Conservation (phyloP, 2,113 vertebrate genomes). For the Turnix velox region DNA sequence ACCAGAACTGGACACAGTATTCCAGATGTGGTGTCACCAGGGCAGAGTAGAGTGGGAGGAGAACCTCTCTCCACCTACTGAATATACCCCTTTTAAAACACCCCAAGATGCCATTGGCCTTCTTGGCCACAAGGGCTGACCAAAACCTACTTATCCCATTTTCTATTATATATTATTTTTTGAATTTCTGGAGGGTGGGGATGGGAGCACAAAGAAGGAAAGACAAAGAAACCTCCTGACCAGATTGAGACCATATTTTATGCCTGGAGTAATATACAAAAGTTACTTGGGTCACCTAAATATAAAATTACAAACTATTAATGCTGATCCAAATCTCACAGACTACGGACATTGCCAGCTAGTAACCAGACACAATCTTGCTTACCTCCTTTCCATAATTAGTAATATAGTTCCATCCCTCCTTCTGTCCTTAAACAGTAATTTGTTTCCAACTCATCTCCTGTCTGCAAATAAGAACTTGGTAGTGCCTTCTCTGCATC, state of each 20-base stretch:
- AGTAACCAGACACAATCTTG: background rate
- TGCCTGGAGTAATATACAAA: background rate
- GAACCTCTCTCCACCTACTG: no score
- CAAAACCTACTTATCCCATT: background rate
- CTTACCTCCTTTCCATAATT: background rate
- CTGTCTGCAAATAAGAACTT: background rate
- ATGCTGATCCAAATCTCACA: background rate
- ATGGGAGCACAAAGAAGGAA: background rate
- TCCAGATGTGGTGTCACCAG: no score
- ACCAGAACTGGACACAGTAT: no score
- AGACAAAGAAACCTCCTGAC: background rate
- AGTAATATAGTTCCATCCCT: rapidly evolving
- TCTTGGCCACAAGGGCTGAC: no score
- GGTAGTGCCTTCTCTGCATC: background rate
- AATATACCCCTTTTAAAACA: no score
- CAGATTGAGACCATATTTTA: background rate
- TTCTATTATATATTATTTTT: background rate
- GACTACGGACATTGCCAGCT: background rate
- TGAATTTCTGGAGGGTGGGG: background rate
- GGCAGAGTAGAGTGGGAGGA: no score
- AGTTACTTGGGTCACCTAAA: background rate
- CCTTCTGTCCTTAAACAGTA: background rate
- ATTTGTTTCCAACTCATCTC: background rate
- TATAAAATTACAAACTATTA: background rate
- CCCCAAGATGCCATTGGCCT: no score